A percentile compares a stretch with the other conserved stretches of the same genome.
Evolutionary conservation across 2,888 invertebrate species (phyloP).

Genomic region (Xestia xanthographa): DNA sequence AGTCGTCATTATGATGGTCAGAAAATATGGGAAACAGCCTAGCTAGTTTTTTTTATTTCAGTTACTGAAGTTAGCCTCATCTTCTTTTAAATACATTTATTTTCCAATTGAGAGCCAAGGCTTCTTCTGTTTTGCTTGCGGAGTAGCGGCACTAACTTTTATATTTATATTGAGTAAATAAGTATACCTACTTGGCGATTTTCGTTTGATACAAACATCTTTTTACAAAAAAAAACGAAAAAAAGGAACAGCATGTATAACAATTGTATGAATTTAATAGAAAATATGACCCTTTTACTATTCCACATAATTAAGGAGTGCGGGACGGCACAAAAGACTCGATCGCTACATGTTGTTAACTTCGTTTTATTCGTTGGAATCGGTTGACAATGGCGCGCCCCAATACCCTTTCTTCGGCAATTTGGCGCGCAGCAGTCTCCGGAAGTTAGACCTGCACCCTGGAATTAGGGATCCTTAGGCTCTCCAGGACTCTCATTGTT

Average conservation of each 20-base stretch:
- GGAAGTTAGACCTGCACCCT: slow-evolving; percentile 86
- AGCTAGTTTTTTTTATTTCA: too few species aligned
- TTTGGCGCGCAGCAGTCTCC: slow-evolving; percentile 88
- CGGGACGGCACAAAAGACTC: slow-evolving; percentile 84
- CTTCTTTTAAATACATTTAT: background rate
- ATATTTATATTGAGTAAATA: background rate
- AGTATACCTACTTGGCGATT: background rate
- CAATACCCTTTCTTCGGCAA: slow-evolving; percentile 89
- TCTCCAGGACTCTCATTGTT: slow-evolving; percentile 85
- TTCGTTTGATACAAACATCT: background rate
- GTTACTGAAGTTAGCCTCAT: background rate
- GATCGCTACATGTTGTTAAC: slow-evolving; percentile 88
- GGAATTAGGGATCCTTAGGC: slow-evolving; percentile 85
- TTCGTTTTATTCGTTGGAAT: slow-evolving; percentile 88
- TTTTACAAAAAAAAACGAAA: background rate
- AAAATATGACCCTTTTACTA: slow-evolving; percentile 90
- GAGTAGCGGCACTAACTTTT: background rate
- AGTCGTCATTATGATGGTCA: background rate
- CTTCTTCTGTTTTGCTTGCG: background rate
- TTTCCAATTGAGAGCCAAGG: background rate
- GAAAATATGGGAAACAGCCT: background rate
- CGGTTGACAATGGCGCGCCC: slow-evolving; percentile 87
- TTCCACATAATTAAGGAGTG: slow-evolving; percentile 90
- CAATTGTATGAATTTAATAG: slow-evolving; percentile 87
- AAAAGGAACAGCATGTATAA: slow-evolving; percentile 77